Percentiles rank a stretch among this genome's conserved stretches.
Conservation (phyloP, 2,113 vertebrate species). For the Sialia sialis region DNA sequence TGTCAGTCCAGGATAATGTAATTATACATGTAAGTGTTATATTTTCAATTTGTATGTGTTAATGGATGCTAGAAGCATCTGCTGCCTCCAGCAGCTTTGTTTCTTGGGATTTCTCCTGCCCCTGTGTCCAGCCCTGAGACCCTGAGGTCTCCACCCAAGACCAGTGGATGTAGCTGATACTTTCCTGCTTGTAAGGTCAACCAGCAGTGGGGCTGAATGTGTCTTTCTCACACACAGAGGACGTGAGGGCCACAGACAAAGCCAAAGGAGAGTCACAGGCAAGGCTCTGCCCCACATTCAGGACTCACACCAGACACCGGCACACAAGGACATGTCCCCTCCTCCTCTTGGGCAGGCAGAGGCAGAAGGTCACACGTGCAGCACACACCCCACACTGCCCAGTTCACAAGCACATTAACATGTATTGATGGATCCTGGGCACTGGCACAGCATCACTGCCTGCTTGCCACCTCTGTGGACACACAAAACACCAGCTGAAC, state of each 20-base stretch:
- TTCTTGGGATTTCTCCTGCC: background rate
- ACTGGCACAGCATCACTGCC: fast-evolving
- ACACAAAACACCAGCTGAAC: background rate
- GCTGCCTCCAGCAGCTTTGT: background rate
- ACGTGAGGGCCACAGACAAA: background rate
- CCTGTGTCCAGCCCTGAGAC: background rate
- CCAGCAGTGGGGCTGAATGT: background rate
- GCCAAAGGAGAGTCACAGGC: background rate
- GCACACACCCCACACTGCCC: fast-evolving
- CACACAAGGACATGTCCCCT: fast-evolving
- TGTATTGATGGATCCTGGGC: fast-evolving
- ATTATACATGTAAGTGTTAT: background rate
- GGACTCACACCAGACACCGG: background rate
- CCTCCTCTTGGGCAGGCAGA: background rate
- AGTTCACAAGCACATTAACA: background rate
- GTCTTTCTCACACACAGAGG: background rate
- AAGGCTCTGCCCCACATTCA: fast-evolving
- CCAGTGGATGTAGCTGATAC: background rate
- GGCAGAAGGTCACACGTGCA: background rate
- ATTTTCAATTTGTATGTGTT: background rate
- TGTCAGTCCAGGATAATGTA: background rate
- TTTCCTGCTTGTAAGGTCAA: background rate
- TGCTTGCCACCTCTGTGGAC: fast-evolving
- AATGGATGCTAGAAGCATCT: background rate
- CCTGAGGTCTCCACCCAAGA: fast-evolving